A percentile compares a stretch with the other conserved stretches of the same genome.
These are phyloP conservation scores for Bembecia ichneumoniformis DNA, from an alignment of 2,888 invertebrate genomes.

Conservation along the genomic window DNA sequence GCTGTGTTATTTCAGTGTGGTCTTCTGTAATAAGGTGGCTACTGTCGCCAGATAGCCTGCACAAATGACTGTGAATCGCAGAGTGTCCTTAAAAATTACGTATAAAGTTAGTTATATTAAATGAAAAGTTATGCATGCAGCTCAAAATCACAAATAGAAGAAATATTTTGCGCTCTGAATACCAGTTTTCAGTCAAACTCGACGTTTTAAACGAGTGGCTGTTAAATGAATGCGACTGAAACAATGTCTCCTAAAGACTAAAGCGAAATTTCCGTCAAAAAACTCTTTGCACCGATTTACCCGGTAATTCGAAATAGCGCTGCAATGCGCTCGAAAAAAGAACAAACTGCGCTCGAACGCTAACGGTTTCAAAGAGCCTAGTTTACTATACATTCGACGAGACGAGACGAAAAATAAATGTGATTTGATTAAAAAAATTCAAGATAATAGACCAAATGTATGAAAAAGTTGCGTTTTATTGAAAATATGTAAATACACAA, in stretches of 20 bases:
- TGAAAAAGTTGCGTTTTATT: no score
- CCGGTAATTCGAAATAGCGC: not conserved
- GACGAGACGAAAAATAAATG: no score
- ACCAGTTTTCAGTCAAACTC: no score
- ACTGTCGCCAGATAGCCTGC: constrained; percentile 1
- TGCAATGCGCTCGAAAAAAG: not conserved
- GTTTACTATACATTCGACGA: not conserved
- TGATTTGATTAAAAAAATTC: no score
- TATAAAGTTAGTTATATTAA: no score
- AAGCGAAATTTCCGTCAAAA: not conserved
- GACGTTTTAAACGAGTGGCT: not conserved
- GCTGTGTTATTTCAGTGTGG: no score
- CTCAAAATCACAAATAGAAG: not conserved
- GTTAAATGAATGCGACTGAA: not conserved
- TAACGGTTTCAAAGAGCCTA: not conserved
- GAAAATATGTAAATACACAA: no score
- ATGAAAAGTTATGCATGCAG: not conserved
- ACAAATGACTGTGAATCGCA: no score
- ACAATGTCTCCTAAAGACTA: not conserved
- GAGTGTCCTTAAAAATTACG: no score
- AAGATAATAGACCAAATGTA: no score
- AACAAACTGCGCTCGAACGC: not conserved
- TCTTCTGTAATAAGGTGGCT: no score
- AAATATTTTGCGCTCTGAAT: no score
- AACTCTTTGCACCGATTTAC: not conserved